Evolutionary conservation across 2,888 invertebrate species (phyloP).

Genomic region (Parnassius mnemosyne): DNA sequence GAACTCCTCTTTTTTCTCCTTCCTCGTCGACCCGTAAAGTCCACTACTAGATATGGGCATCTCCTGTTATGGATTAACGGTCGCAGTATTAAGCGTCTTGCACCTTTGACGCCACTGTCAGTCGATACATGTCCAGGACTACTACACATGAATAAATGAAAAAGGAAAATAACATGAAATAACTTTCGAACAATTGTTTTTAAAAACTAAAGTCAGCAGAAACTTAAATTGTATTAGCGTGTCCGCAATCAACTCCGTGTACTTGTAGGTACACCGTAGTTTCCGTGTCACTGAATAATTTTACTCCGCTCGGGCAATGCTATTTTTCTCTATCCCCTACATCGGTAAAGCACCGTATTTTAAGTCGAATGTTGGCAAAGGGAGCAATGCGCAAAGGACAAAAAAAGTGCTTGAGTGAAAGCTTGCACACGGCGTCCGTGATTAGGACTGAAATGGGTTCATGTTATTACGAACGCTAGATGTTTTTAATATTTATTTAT

Average conservation of each 20-base stretch:
- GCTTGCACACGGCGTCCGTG: slow-evolving; percentile 7
- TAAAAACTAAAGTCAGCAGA: slow-evolving; percentile 14
- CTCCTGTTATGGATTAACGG: no score
- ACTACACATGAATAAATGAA: no score
- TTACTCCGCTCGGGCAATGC: slow-evolving; percentile 31
- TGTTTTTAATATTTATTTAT: no score
- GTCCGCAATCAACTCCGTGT: slow-evolving; percentile 35
- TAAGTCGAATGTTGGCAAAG: slow-evolving; percentile 32
- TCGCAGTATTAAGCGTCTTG: no score
- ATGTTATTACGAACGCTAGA: no score
- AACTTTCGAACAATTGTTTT: slow-evolving; percentile 1
- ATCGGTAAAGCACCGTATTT: slow-evolving; percentile 34
- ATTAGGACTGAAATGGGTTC: slow-evolving; percentile 1
- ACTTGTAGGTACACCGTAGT: slow-evolving; percentile 31
- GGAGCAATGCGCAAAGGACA: slow-evolving; percentile 27
- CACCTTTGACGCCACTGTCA: no score
- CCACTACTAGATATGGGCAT: no score
- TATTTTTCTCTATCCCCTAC: slow-evolving; percentile 32
- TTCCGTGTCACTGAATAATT: slow-evolving; percentile 49
- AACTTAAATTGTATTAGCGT: slow-evolving; percentile 36
- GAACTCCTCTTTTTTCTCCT: no score
- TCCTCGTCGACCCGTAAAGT: no score
- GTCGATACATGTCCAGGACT: no score
- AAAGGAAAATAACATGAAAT: background rate
- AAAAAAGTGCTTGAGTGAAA: slow-evolving; percentile 17